These are phyloP conservation scores for Avahi laniger DNA, from an alignment of 2,797 vertebrate genomes.

Conservation along the genomic window DNA sequence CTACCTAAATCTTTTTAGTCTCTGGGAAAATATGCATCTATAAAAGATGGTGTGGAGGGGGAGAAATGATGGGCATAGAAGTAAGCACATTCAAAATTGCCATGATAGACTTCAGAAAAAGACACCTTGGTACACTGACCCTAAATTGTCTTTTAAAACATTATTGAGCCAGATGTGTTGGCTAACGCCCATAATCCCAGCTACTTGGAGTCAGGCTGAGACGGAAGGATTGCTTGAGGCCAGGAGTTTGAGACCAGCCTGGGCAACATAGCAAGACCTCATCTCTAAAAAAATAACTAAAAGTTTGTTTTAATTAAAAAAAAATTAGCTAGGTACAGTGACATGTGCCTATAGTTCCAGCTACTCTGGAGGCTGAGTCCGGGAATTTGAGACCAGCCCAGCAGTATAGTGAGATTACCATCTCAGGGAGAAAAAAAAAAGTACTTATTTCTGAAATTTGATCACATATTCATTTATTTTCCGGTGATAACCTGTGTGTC, in stretches of 20 bases:
- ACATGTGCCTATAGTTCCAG: not conserved
- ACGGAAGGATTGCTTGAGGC: not conserved
- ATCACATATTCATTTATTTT: not conserved
- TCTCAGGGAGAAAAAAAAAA: too few relatives aligned
- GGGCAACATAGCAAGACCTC: not conserved
- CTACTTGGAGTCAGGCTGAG: not conserved
- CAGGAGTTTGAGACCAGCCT: not conserved
- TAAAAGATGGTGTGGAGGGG: not conserved
- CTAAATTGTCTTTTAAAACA: not conserved
- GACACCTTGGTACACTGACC: not conserved
- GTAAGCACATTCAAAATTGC: not conserved
- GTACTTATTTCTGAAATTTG: not conserved
- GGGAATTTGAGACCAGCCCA: not conserved
- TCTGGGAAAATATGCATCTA: not conserved
- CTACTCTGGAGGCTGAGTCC: not conserved
- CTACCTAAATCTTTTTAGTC: not conserved
- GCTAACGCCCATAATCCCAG: not conserved
- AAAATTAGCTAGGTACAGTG: not conserved
- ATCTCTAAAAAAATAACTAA: not conserved
- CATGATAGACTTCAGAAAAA: not conserved
- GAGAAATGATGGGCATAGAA: not conserved
- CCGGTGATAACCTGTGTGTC: not conserved
- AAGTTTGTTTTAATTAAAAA: not conserved
- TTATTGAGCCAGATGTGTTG: not conserved
- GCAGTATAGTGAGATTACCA: not conserved